Percentiles rank a stretch among this genome's conserved stretches.
phyloP scores from a whole-genome alignment of 2,113 vertebrate genomes.

The Pomatostomus ruficeps region DNA sequence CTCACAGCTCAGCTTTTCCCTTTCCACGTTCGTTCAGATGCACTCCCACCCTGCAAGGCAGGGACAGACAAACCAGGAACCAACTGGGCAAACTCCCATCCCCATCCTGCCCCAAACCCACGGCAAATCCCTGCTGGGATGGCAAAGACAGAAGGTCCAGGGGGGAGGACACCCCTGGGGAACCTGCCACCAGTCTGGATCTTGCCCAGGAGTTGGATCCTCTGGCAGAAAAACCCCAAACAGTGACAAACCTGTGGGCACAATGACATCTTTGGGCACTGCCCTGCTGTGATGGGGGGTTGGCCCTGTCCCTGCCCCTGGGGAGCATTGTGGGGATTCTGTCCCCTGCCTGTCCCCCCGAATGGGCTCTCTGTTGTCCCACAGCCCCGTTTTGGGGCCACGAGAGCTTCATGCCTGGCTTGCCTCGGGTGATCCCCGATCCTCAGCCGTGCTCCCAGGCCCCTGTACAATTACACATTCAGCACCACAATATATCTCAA shows the following conservation, averaged over 20 bases:
- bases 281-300: not conserved
- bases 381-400: accelerated
- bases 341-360: accelerated
- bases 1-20: not conserved
- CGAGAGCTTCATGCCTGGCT: not conserved
- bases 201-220: not conserved
- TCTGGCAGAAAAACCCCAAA: not conserved
- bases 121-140: accelerated
- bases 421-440: not conserved
- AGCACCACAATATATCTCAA: not conserved
- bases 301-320: accelerated
- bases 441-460: not conserved
- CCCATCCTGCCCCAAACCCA: not conserved
- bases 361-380: not conserved
- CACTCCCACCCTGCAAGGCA: not conserved
- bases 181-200: accelerated
- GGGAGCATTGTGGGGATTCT: not conserved
- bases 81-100: not conserved
- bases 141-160: not conserved
- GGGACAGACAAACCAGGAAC: not conserved
- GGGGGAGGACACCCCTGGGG: not conserved
- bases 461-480: not conserved
- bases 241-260: not conserved
- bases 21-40: not conserved
- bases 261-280: not conserved